Conservation (phyloP, 2,113 vertebrate genomes). For the Haemorhous mexicanus region DNA sequence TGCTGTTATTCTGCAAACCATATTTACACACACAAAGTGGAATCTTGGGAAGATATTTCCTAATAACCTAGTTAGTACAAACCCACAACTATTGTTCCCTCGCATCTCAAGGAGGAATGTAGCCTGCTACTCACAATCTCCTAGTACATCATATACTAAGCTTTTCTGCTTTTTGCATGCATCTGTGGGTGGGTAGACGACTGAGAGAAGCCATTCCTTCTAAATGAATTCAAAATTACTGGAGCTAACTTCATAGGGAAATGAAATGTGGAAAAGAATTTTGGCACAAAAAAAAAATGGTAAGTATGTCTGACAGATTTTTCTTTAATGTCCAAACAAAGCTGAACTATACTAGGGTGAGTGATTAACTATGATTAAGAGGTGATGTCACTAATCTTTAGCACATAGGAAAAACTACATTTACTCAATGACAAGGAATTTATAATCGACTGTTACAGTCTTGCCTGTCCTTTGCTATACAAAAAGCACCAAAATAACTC, state of each 20-base stretch:
- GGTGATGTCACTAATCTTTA: neutral
- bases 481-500: neutral
- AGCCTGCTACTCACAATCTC: neutral
- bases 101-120: neutral
- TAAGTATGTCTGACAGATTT: slow-evolving; percentile 1
- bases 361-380: neutral
- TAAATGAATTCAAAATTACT: slow-evolving; percentile 50
- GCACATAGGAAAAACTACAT: neutral
- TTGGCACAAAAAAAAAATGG: neutral
- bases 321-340: neutral
- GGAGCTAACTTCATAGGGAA: neutral
- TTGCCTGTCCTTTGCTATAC: neutral
- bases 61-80: neutral
- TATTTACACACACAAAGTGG: neutral
- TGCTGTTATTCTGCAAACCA: neutral
- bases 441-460: neutral
- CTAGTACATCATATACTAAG: neutral
- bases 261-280: neutral
- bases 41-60: neutral
- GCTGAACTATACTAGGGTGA: neutral
- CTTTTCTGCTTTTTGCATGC: neutral
- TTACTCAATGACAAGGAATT: neutral
- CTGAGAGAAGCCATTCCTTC: neutral
- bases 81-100: neutral
- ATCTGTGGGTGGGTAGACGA: neutral